phyloP scores from a whole-genome alignment of 1,140 invertebrate species.

The Babylonia areolata region DNA sequence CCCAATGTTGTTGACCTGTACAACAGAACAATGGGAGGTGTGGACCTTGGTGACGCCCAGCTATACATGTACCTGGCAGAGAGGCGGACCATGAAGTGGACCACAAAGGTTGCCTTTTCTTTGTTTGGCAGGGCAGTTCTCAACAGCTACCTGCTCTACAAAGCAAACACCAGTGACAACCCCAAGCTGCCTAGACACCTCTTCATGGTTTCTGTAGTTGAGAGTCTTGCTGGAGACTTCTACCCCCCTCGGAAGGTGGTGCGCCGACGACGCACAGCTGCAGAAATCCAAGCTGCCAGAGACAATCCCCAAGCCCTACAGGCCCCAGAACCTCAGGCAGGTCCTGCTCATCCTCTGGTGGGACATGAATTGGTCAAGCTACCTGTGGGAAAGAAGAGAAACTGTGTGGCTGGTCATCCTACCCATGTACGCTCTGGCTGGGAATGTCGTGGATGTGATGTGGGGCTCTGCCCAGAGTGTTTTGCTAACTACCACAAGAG shows the following conservation, averaged over 20 bases:
- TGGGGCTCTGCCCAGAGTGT: slow-evolving; percentile 6
- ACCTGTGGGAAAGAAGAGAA: not conserved
- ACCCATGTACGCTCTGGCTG: not conserved
- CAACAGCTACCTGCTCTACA: not conserved
- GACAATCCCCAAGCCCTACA: not conserved
- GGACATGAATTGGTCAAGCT: slow-evolving; percentile 4
- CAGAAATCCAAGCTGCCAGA: not conserved
- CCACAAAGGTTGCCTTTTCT: not conserved
- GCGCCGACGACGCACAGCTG: not conserved
- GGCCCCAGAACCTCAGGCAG: not conserved
- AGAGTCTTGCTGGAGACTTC: too few species aligned
- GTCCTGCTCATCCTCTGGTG: not conserved
- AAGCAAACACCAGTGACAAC: too few species aligned
- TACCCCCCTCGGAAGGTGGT: too few species aligned
- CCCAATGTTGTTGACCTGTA: too few species aligned
- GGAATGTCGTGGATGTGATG: not conserved
- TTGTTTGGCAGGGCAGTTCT: not conserved
- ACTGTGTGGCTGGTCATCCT: not conserved
- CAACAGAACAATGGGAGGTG: too few species aligned
- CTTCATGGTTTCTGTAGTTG: too few species aligned
- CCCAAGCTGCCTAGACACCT: too few species aligned
- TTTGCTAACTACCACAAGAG: not conserved
- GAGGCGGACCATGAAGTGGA: too few species aligned
- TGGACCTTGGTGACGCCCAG: too few species aligned
- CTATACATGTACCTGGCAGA: too few species aligned